Evolutionary conservation across 1,140 invertebrate species (phyloP).

Genomic region (Ips nitidus): DNA sequence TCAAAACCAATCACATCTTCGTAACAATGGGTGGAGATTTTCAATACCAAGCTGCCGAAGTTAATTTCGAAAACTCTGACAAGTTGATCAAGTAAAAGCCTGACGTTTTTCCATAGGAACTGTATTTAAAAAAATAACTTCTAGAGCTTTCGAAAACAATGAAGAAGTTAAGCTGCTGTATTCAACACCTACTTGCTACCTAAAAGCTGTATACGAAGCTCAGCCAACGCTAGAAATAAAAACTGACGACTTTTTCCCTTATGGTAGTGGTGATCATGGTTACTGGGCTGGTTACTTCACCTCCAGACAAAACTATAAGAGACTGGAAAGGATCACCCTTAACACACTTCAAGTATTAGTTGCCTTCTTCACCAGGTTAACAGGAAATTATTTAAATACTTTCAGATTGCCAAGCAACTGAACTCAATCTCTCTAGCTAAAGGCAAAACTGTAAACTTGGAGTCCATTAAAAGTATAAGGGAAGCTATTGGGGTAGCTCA

Average conservation of each 20-base stretch:
- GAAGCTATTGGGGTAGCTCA: constrained; percentile 66
- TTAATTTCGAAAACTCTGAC: constrained; percentile 70
- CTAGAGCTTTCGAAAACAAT: constrained; percentile 60
- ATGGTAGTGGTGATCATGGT: constrained; percentile 66
- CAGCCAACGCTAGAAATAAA: constrained; percentile 58
- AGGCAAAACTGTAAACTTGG: constrained; percentile 41
- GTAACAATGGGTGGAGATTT: constrained; percentile 49
- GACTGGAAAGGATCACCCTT: constrained; percentile 62
- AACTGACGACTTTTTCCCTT: constrained; percentile 75
- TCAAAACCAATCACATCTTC: constrained; percentile 43
- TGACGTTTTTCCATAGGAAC: not conserved
- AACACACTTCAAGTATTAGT: constrained; percentile 63
- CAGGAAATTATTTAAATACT: not conserved
- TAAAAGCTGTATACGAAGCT: constrained; percentile 60
- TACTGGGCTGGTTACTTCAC: constrained; percentile 88
- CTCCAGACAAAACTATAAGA: constrained; percentile 69
- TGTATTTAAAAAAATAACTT: constrained; percentile 40
- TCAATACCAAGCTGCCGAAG: constrained; percentile 59
- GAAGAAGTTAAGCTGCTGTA: constrained; percentile 71
- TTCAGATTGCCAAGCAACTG: constrained; percentile 39
- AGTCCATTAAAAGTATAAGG: constrained; percentile 47
- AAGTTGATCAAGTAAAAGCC: constrained; percentile 67
- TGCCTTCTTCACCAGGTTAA: not conserved
- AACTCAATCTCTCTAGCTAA: constrained; percentile 14
- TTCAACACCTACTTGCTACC: constrained; percentile 76